phyloP scores from a whole-genome alignment of 1,140 invertebrate species.

The Triops cancriformis region DNA sequence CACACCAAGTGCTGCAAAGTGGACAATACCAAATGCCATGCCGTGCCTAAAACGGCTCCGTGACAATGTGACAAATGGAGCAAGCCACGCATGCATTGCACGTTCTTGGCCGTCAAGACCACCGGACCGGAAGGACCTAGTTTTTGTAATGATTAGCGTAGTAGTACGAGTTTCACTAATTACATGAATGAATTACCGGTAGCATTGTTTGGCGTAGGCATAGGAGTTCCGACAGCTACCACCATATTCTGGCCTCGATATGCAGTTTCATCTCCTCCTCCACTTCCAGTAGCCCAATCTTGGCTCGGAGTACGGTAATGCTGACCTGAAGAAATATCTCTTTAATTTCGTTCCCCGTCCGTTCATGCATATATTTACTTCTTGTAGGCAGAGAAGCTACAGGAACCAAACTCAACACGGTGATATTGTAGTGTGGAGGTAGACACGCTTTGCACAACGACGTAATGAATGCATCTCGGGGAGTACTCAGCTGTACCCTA shows the following conservation, averaged over 20 bases:
- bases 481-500: constrained; percentile 56
- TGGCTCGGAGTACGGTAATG: neutral
- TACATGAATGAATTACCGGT: constrained; percentile 16
- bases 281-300: neutral
- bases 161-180: no score
- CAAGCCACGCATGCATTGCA: constrained; percentile 89
- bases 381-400: constrained; percentile 23
- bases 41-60: constrained; percentile 80
- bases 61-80: constrained; percentile 82
- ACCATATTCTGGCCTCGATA: constrained; percentile 42
- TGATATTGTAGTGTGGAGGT: constrained; percentile 88
- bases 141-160: neutral
- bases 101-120: constrained; percentile 94
- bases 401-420: constrained; percentile 56
- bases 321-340: neutral
- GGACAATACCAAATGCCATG: constrained; percentile 91
- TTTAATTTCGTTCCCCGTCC: neutral
- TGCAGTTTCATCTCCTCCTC: constrained; percentile 20
- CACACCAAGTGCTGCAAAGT: constrained; percentile 91
- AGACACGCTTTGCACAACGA: constrained; percentile 89
- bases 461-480: constrained; percentile 85
- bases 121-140: constrained; percentile 79
- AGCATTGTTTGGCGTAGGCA: constrained; percentile 56
- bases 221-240: constrained; percentile 83
- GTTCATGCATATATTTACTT: constrained; percentile 16